A percentile compares a stretch with the other conserved stretches of the same genome.
Conservation (phyloP, 2,797 vertebrate species). For the Podarcis siculus region DNA sequence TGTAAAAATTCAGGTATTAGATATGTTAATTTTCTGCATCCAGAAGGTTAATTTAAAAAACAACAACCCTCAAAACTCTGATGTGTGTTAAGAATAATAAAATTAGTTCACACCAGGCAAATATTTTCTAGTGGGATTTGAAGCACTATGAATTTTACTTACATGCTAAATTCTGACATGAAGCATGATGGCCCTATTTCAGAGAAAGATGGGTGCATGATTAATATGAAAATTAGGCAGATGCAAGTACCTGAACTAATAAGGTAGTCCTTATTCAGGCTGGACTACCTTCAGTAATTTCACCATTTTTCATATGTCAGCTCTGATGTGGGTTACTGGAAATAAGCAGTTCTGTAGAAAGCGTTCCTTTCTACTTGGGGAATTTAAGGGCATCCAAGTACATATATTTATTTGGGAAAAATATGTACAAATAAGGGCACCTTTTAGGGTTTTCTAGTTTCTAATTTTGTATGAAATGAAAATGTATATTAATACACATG, state of each 20-base stretch:
- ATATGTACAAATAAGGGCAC: constrained; percentile 66
- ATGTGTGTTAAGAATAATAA: constrained; percentile 75
- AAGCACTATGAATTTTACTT: constrained; percentile 88
- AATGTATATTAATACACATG: constrained; percentile 69
- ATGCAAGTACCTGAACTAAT: constrained; percentile 98
- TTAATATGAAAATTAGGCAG: constrained; percentile 98
- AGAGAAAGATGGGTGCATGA: constrained; percentile 88
- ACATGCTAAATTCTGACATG: constrained; percentile 84
- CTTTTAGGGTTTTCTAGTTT: constrained; percentile 72
- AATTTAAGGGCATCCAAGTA: constrained; percentile 82
- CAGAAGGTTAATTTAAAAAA: constrained; percentile 26
- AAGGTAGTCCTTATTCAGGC: constrained; percentile 95
- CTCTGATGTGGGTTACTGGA: constrained; percentile 86
- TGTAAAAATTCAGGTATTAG: constrained; percentile 36
- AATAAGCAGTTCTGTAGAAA: constrained; percentile 81
- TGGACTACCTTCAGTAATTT: constrained; percentile 91
- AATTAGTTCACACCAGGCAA: constrained; percentile 77
- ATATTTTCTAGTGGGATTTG: constrained; percentile 85
- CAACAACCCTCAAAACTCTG: constrained; percentile 20
- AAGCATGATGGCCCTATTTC: constrained; percentile 83
- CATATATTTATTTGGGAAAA: constrained; percentile 73
- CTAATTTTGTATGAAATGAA: constrained; percentile 73
- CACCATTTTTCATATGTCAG: constrained; percentile 97
- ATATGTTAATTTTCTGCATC: constrained; percentile 33
- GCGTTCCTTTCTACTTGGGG: constrained; percentile 82